phyloP scores from a whole-genome alignment of 2,888 invertebrate genomes.

The Cheilosia impressa region DNA sequence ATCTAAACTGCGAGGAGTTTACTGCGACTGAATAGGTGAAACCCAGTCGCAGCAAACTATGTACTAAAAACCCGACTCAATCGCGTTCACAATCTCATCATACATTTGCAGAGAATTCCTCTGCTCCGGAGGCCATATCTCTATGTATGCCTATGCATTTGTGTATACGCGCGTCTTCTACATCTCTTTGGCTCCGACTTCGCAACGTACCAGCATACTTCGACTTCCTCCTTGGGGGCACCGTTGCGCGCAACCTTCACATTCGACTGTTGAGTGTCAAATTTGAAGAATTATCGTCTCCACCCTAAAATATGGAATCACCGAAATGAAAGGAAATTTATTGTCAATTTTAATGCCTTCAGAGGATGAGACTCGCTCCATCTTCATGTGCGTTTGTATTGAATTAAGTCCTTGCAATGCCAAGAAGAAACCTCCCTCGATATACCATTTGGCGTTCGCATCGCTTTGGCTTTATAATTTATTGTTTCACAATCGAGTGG shows the following conservation, averaged over 20 bases:
- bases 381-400: neutral
- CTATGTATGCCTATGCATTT: neutral
- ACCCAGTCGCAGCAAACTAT: neutral
- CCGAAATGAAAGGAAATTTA: conserved; percentile 74
- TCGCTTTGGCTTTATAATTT: conserved; percentile 70
- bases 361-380: conserved; percentile 36
- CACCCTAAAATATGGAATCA: conserved; percentile 75
- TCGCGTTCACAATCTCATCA: conserved; percentile 43
- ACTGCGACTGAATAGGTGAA: too few relatives aligned
- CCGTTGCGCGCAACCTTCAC: conserved; percentile 60
- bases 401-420: conserved; percentile 68
- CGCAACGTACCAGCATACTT: neutral
- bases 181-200: conserved; percentile 19
- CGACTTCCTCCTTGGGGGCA: conserved; percentile 28
- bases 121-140: conserved; percentile 6
- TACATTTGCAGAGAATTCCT: conserved; percentile 25
- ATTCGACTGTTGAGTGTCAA: conserved; percentile 74
- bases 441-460: conserved; percentile 35
- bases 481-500: conserved; percentile 74
- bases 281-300: conserved; percentile 75
- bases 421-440: conserved; percentile 63
- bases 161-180: neutral
- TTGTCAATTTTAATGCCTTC: conserved; percentile 74
- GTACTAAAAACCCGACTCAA: conserved; percentile 40
- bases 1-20: too few relatives aligned